Evolutionary conservation across 2,113 vertebrate genomes (phyloP).

Genomic region (Oenanthe melanoleuca): DNA sequence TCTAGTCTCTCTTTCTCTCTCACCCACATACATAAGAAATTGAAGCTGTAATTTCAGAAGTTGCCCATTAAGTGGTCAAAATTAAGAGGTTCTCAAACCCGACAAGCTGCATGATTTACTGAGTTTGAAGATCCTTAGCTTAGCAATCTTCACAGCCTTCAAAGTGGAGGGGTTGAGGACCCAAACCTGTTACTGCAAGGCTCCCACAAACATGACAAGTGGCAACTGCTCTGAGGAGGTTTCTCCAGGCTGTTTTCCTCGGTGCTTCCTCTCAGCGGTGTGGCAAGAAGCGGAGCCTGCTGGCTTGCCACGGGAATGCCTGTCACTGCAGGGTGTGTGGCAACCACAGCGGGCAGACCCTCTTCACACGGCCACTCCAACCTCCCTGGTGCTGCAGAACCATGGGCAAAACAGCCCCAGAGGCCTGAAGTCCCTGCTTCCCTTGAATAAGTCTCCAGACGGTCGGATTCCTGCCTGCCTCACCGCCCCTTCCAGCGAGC

Average conservation of each 20-base stretch:
- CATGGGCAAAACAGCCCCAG: slow-evolving; percentile 41
- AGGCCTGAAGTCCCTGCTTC: slow-evolving; percentile 47
- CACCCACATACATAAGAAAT: neutral
- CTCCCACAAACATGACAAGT: slow-evolving; percentile 16
- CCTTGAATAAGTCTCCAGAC: slow-evolving; percentile 47
- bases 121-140: neutral
- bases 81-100: slow-evolving; percentile 17
- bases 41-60: slow-evolving; percentile 32
- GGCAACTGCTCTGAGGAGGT: neutral
- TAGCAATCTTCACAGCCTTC: neutral
- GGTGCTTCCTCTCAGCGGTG: neutral
- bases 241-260: slow-evolving; percentile 26
- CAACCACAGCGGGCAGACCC: neutral
- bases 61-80: slow-evolving; percentile 18
- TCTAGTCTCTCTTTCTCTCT: neutral
- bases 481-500: slow-evolving; percentile 36
- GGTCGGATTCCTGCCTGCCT: slow-evolving; percentile 34
- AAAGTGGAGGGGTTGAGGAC: neutral
- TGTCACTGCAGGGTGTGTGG: slow-evolving; percentile 36
- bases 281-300: slow-evolving; percentile 17
- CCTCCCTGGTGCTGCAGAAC: neutral
- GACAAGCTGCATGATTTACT: neutral
- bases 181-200: slow-evolving; percentile 35
- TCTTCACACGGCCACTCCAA: neutral
- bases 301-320: neutral